Percentiles rank a stretch among this genome's conserved stretches.
These are phyloP conservation scores for Heterochromis multidens DNA, from an alignment of 2,113 vertebrate genomes.

Conservation along the genomic window DNA sequence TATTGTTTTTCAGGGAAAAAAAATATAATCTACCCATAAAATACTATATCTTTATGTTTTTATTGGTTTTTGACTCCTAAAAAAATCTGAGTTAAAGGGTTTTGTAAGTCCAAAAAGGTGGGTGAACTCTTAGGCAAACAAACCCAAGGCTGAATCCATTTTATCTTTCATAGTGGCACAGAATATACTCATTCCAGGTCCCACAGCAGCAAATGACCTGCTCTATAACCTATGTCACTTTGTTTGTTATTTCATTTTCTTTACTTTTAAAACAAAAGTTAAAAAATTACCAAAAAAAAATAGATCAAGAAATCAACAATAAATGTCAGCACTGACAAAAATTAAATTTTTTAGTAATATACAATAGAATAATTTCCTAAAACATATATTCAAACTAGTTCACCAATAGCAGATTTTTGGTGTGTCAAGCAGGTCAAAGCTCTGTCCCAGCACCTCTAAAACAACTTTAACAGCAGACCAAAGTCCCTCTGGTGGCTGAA, in stretches of 20 bases:
- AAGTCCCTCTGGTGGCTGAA: conserved; percentile 33
- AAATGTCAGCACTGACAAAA: not conserved
- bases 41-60: not conserved
- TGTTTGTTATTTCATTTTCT: not conserved
- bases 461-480: conserved; percentile 2
- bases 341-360: not conserved
- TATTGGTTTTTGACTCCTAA: not conserved
- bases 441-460: not conserved
- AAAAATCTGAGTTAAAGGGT: not conserved
- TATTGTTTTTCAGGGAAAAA: too few relatives aligned
- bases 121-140: conserved; percentile 4
- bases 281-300: rapidly evolving
- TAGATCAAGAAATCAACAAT: not conserved
- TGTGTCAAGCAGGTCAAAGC: not conserved
- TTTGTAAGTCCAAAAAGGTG: not conserved
- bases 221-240: not conserved
- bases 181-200: not conserved
- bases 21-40: not conserved
- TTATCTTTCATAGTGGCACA: not conserved
- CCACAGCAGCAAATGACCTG: not conserved
- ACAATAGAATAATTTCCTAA: not conserved
- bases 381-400: not conserved
- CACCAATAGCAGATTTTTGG: not conserved
- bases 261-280: not conserved
- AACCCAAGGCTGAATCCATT: not conserved